Conservation (phyloP, 1,140 invertebrate species). For the Laupala kohalensis region DNA sequence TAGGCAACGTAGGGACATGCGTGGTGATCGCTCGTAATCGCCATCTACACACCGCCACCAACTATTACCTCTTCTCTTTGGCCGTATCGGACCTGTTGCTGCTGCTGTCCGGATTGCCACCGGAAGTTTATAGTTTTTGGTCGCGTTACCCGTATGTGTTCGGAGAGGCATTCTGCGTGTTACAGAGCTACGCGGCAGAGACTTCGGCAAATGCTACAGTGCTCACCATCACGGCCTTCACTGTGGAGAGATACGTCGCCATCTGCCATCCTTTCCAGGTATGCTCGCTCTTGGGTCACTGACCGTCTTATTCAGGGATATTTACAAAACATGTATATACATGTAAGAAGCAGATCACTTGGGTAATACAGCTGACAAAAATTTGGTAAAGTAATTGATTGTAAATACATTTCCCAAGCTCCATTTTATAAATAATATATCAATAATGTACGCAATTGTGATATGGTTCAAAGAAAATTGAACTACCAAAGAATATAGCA, state of each 20-base stretch:
- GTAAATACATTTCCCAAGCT: background rate
- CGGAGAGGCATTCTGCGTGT: conserved; percentile 70
- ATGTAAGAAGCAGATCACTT: background rate
- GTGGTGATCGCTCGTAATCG: conserved; percentile 82
- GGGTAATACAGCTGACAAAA: background rate
- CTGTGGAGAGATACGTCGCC: conserved; percentile 75
- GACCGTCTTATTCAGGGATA: background rate
- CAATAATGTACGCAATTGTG: background rate
- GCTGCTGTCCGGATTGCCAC: conserved; percentile 64
- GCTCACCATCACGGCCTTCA: conserved; percentile 85
- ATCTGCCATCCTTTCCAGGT: conserved; percentile 63
- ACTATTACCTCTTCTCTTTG: conserved; percentile 80
- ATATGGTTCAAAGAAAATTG: background rate
- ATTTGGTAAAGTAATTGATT: background rate
- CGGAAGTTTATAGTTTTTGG: conserved; percentile 80
- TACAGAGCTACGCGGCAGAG: conserved; percentile 68
- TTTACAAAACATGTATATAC: background rate
- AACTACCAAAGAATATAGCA: no score
- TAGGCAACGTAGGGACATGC: conserved; percentile 88
- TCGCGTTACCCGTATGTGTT: conserved; percentile 74
- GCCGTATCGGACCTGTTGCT: conserved; percentile 85
- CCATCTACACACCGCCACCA: conserved; percentile 82
- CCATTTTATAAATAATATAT: background rate
- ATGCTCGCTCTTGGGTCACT: background rate
- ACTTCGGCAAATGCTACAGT: conserved; percentile 89